Evolutionary conservation across 2,113 vertebrate genomes (phyloP).

Genomic region (Australoheros scitulus): DNA sequence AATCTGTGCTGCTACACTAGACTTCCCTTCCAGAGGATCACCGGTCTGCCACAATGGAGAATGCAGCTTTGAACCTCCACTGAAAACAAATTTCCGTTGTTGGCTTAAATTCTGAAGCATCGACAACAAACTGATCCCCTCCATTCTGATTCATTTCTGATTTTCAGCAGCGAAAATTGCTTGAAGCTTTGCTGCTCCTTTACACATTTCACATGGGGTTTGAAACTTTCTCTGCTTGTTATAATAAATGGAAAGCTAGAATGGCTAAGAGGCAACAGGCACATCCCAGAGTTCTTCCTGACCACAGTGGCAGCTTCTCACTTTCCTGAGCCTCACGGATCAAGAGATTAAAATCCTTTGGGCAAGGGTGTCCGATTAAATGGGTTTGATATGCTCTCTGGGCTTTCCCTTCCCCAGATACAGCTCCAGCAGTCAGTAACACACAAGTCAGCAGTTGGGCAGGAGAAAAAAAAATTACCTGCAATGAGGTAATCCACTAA

Average conservation of each 20-base stretch:
- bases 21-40: background rate
- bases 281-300: conserved; percentile 28
- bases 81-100: background rate
- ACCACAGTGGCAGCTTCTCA: conserved; percentile 55
- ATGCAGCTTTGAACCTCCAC: background rate
- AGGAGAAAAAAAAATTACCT: background rate
- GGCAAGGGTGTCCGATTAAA: conserved; percentile 66
- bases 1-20: conserved; percentile 20
- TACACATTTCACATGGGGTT: background rate
- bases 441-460: conserved; percentile 6
- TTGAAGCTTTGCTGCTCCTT: background rate
- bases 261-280: conserved; percentile 7
- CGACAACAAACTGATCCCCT: background rate
- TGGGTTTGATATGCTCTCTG: conserved; percentile 62
- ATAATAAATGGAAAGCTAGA: conserved; percentile 1
- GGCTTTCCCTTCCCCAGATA: conserved; percentile 40
- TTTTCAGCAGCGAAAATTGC: background rate
- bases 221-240: conserved; percentile 26
- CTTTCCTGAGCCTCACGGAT: conserved; percentile 67
- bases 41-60: background rate
- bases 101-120: conserved; percentile 7
- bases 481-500: background rate
- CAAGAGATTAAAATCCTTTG: conserved; percentile 75
- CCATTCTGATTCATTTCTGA: background rate
- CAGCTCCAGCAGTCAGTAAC: conserved; percentile 26